A percentile compares a stretch with the other conserved stretches of the same genome.
Conservation (phyloP, 2,888 invertebrate genomes). For the Mycalesis mineus region DNA sequence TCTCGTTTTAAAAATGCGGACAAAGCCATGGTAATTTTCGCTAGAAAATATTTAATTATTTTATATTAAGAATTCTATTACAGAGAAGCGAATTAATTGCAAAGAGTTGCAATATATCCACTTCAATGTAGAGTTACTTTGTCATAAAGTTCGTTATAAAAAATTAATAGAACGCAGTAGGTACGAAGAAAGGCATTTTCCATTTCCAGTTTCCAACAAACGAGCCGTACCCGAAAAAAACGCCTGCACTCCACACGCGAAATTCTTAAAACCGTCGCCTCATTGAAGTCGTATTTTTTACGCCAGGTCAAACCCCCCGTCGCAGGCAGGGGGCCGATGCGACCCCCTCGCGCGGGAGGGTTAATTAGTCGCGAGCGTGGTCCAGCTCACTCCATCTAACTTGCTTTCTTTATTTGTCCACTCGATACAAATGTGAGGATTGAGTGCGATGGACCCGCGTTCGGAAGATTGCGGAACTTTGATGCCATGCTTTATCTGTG, state of each 20-base stretch:
- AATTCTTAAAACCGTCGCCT: constrained; percentile 54
- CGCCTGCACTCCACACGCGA: constrained; percentile 31
- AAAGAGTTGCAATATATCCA: too few relatives aligned
- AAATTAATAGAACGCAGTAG: not conserved
- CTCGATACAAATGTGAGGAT: constrained; percentile 72
- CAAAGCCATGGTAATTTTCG: too few relatives aligned
- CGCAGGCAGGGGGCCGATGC: constrained; percentile 37
- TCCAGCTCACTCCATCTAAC: constrained; percentile 73
- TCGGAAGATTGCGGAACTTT: not conserved
- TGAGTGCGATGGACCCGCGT: constrained; percentile 17
- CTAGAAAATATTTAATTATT: too few relatives aligned
- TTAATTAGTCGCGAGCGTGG: constrained; percentile 77
- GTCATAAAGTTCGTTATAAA: not conserved
- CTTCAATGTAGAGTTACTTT: too few relatives aligned
- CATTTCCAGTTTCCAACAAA: not conserved
- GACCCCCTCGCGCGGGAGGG: constrained; percentile 46
- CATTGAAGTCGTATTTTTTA: constrained; percentile 68
- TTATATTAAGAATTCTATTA: too few relatives aligned
- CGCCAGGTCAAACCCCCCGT: constrained; percentile 38
- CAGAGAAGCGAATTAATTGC: too few relatives aligned
- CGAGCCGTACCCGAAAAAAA: not conserved
- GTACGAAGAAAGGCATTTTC: not conserved
- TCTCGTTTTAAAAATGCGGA: too few relatives aligned
- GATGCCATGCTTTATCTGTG: not conserved
- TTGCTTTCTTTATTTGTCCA: constrained; percentile 76